Conservation (phyloP, 2,888 invertebrate species). For the Minunthozetes semirufus region DNA sequence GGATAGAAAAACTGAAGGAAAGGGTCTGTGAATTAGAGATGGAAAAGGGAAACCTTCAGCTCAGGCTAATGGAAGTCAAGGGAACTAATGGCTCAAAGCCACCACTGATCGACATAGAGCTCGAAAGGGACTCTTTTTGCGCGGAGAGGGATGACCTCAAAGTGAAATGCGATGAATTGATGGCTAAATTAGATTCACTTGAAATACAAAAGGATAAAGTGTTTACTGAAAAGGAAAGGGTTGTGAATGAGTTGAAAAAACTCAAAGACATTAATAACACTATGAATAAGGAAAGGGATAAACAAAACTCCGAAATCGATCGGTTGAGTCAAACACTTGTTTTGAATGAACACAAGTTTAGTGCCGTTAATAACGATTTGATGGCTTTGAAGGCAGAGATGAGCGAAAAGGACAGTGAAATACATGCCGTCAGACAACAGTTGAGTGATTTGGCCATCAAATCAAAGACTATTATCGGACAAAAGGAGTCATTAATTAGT, state of each 20-base stretch:
- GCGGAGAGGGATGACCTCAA: slow-evolving; percentile 1
- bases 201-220: slow-evolving; percentile 8
- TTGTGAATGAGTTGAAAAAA: background rate
- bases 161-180: background rate
- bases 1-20: slow-evolving; percentile 3
- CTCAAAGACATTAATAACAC: background rate
- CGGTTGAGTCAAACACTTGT: background rate
- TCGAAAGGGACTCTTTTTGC: background rate
- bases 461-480: background rate
- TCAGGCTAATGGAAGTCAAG: background rate
- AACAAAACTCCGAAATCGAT: background rate
- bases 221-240: background rate
- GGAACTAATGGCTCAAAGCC: slow-evolving; percentile 9
- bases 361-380: background rate
- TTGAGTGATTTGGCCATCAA: background rate
- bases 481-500: background rate
- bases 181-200: slow-evolving; percentile 5
- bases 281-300: background rate
- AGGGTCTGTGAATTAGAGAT: background rate
- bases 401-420: background rate
- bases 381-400: background rate
- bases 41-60: slow-evolving; percentile 2
- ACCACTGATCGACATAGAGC: background rate
- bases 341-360: background rate
- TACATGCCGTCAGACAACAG: background rate